Evolutionary conservation across 1,140 invertebrate species (phyloP), one percentile per base, ranked within the genome.

Genomic region (Zaprionus gabonicus): DNA sequence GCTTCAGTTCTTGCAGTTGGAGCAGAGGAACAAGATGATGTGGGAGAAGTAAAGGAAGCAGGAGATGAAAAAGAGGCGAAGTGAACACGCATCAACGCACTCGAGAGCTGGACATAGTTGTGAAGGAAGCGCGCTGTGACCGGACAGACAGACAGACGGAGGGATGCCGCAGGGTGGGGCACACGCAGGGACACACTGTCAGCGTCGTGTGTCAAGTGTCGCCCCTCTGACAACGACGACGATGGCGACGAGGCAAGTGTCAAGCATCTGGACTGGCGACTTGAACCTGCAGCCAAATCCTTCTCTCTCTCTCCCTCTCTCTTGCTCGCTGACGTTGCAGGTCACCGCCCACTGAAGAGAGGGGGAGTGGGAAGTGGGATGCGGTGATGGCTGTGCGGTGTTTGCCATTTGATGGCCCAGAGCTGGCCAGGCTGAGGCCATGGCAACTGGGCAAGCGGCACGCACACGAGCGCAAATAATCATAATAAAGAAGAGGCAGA

Each of bases 401-500:
- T 34, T 63, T 44, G 59, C 49, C 36, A 63, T 55, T 71, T 46
- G 67, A 60, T 55, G 13, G 44, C 20, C 28, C 27, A 34, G 23
- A 38, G 23, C 66, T 68, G 53, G 59, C 65, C 58, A 53, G 73
- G 57, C 79, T 72, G 83, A 83, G 20, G 46, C 83, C 80, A 86
- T 86, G 73, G 83, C 84, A 86, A 80, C 82, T 46, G 49, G 51
- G 67, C 80, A 60, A 77, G 79, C 77, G 77, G 70, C 80, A 85
- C 82, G 83, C 82, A 86, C 84, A 88, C 83, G 80, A 87, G 83
- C 83, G 78, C 83, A 88, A 87, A 86, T 87, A 87, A 87, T 88
- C 80, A 87, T 88, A 88, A 88, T 87, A 88, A 83, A 83, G 80
- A 78, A 87, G 73, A 51, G 59, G 28, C 9, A 9, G 31, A 34